phyloP scores from a whole-genome alignment of 2,888 invertebrate species.

The Anthophora plumipes region DNA sequence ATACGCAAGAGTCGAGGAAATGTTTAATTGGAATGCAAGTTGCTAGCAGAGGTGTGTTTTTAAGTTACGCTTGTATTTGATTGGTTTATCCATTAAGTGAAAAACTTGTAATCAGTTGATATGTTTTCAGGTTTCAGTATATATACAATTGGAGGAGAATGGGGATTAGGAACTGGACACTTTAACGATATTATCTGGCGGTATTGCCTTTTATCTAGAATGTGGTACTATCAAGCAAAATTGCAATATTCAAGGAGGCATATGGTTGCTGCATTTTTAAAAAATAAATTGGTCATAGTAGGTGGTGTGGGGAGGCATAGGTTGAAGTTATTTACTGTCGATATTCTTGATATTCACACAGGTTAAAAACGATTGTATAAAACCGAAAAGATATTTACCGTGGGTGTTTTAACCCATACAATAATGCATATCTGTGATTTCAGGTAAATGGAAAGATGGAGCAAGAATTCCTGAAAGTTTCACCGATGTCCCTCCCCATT shows the following conservation, averaged over 20 bases:
- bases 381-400: background rate
- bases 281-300: constrained; percentile 73
- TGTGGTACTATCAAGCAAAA: constrained; percentile 75
- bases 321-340: constrained; percentile 70
- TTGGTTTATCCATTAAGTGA: no score
- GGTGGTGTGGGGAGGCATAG: constrained; percentile 78
- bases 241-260: constrained; percentile 74
- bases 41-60: constrained; percentile 71
- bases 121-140: constrained; percentile 73
- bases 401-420: background rate
- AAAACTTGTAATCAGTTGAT: background rate
- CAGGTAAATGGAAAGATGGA: constrained; percentile 71
- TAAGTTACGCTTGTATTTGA: constrained; percentile 1
- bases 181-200: constrained; percentile 77
- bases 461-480: constrained; percentile 72
- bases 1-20: constrained; percentile 48
- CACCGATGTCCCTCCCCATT: constrained; percentile 72
- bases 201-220: constrained; percentile 77
- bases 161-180: constrained; percentile 72
- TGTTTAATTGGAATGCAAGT: constrained; percentile 75
- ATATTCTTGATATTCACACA: constrained; percentile 74
- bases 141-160: constrained; percentile 78
- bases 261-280: constrained; percentile 75
- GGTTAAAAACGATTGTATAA: constrained; percentile 48
- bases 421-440: constrained; percentile 2